Evolutionary conservation across 2,113 vertebrate genomes (phyloP), one percentile per base, ranked within the genome.

Genomic region (Phrynosoma platyrhinos): DNA sequence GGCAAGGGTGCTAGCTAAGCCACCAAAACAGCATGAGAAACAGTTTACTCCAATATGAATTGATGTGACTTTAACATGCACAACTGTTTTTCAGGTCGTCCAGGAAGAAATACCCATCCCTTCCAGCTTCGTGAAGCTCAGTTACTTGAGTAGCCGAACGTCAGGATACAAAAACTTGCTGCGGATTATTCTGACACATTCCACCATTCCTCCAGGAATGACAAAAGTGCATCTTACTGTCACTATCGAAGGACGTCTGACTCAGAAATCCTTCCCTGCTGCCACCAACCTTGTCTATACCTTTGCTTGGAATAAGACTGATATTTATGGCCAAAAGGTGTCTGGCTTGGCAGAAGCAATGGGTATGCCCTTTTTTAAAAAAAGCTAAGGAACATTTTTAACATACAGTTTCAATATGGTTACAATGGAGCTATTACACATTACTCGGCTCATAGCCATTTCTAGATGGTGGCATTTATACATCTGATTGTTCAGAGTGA

Each of bases 271-370:
- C 98, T 99, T 99, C 95, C 98, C 98, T 52, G 98, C 98, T 42
- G 97, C 98, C 87, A 94, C 98, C n/a, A 98, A 98, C 91, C 97
- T 99, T 86, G 96, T 98, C 84, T 98, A 99, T 91, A 97, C 98
- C 0, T 98, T 99, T 94, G 97, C 98, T 92, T 99, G 99, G 99
- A 99, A 99, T 93, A 99, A 99, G 96, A 99, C 99, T 0, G 98
- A 99, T 91, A 98, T 99, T 86, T 99, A 99, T 55, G 98, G 99
- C 85, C 99, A 99, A 96, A 98, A 98, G 87, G 99, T 99, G 91
- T 98, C 97, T 90, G 99, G 99, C 55, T 97, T 99, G 84, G 97
- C 98, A 30, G 97, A 98, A 87, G 98, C 98, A 76, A 97, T 97
- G 80, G 99, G 99, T 99, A 97, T 58, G 97, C 18, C 81, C 77